These are phyloP conservation scores for Drosophila suzukii DNA, from an alignment of 1,140 invertebrate species.

Conservation along the genomic window DNA sequence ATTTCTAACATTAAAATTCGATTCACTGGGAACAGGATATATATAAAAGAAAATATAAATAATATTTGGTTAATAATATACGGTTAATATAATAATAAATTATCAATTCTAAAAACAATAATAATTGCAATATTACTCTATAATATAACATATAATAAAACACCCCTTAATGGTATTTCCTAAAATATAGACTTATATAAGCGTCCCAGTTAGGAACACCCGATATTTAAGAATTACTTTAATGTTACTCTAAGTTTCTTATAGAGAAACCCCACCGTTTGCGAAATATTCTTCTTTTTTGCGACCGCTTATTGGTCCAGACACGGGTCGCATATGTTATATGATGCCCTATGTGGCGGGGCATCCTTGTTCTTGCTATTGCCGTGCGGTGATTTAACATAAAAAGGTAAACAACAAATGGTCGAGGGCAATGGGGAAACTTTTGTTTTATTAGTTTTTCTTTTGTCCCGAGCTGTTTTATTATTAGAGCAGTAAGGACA, in stretches of 20 bases:
- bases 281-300: slow-evolving; percentile 46
- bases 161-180: no score
- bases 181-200: no score
- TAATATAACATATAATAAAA: no score
- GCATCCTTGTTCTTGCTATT: slow-evolving; percentile 45
- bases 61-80: no score
- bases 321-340: slow-evolving; percentile 74
- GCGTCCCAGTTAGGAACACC: no score
- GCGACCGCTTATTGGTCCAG: slow-evolving; percentile 77
- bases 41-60: no score
- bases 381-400: slow-evolving; percentile 76
- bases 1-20: neutral
- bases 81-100: no score
- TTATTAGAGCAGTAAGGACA: slow-evolving; percentile 64
- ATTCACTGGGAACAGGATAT: no score
- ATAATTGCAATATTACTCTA: no score
- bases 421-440: slow-evolving; percentile 46
- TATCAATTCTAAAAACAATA: no score
- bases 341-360: slow-evolving; percentile 18
- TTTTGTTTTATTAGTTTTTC: slow-evolving; percentile 84
- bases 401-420: slow-evolving; percentile 72
- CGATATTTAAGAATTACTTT: neutral
- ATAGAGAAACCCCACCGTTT: neutral
- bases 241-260: neutral
- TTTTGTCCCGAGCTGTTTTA: slow-evolving; percentile 73